Conservation (phyloP, 2,797 vertebrate genomes). For the Lophius americanus region DNA sequence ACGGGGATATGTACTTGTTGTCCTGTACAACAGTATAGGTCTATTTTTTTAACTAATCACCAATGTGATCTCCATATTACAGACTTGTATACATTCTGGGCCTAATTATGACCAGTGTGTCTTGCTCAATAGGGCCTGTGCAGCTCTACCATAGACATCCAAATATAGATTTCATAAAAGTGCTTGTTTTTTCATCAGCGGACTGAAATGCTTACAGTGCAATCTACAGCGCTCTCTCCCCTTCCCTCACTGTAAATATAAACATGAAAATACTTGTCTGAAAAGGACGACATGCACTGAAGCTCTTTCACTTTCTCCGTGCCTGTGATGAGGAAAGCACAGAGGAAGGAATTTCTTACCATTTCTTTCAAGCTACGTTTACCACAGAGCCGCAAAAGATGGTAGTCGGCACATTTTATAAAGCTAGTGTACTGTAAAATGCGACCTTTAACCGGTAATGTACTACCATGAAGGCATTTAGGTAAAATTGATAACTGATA, state of each 20-base stretch:
- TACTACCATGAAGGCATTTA: constrained; percentile 58
- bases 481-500: constrained; percentile 56
- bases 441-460: constrained; percentile 59
- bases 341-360: constrained; percentile 74
- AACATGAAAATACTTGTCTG: constrained; percentile 62
- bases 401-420: constrained; percentile 76
- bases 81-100: constrained; percentile 72
- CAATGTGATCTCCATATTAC: constrained; percentile 49
- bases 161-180: constrained; percentile 83
- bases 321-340: constrained; percentile 70
- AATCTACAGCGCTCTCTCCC: constrained; percentile 49
- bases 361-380: constrained; percentile 82
- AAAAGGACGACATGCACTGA: constrained; percentile 35
- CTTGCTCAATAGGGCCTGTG: constrained; percentile 54
- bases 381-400: constrained; percentile 71
- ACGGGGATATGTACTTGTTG: too few relatives aligned
- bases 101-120: constrained; percentile 75
- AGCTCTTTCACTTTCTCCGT: constrained; percentile 45
- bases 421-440: constrained; percentile 67
- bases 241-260: constrained; percentile 43
- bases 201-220: constrained; percentile 77
- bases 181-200: constrained; percentile 64
- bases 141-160: constrained; percentile 68
- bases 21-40: too few relatives aligned
- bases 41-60: too few relatives aligned